Evolutionary conservation across 2,888 invertebrate species (phyloP).

Genomic region (Megamerina dolium): DNA sequence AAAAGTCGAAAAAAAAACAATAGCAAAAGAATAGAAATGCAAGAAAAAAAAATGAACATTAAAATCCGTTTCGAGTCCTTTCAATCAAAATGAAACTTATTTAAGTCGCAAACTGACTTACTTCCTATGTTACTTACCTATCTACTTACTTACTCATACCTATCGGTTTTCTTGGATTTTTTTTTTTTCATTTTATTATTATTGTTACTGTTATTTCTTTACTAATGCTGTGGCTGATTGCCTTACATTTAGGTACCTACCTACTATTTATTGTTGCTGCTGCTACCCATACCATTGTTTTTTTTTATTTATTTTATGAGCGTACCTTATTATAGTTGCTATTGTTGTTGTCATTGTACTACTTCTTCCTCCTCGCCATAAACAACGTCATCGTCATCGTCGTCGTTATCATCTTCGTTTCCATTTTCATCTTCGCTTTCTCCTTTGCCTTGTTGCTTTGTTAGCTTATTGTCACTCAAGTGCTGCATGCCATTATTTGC

Average conservation of each 20-base stretch:
- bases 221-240: conserved; percentile 4
- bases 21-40: background rate
- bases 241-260: conserved; percentile 3
- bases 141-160: background rate
- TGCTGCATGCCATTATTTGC: conserved; percentile 3
- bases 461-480: conserved; percentile 18
- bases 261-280: too few species aligned
- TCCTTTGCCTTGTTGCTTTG: background rate
- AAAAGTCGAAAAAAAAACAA: background rate
- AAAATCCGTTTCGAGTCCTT: conserved; percentile 10
- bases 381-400: too few species aligned
- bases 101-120: conserved; percentile 23
- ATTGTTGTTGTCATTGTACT: background rate
- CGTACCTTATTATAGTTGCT: too few species aligned
- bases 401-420: too few species aligned
- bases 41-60: background rate
- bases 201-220: background rate
- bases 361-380: too few species aligned
- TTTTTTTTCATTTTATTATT: background rate
- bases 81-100: conserved; percentile 21
- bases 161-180: background rate
- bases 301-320: too few species aligned
- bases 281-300: too few species aligned
- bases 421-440: background rate
- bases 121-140: conserved; percentile 19